Base-by-base conservation (phyloP, 37 sponge, comb jelly and placozoan species). In the Beroe forskalii region DNA sequence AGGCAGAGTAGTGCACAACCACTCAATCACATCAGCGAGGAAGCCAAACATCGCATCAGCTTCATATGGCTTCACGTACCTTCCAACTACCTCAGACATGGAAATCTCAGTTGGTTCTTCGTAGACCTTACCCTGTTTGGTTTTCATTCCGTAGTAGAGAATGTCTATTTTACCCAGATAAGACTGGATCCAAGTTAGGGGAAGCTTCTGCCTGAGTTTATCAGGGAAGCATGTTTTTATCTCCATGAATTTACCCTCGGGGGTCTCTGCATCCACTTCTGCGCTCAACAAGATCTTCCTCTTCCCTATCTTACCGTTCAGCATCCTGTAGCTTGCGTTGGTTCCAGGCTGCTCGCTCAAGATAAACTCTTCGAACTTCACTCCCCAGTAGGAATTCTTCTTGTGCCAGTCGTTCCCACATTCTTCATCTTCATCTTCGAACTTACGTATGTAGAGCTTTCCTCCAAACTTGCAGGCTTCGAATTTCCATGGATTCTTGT, bases 401-500 rank as follows among this genome's bases (percentile, higher is more conserved):
- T 28, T 63, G 9, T 30, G 2, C 66, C 66, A 63, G 14, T 6
- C 66, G n/a, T 63, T 30, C 66, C 66, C 20, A n/a, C n/a, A n/a
- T n/a, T n/a, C n/a, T 19, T 63, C n/a, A 28, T 63, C 66, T 20
- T 63, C 66, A 24, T 63, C 28, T 20, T 63, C 66, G 2, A 63
- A 8, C 25, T 63, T 63, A 23, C 25, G 9, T 24, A 63, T 63
- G 66, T 63, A 63, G 23, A 63, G 2, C 25, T 63, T 63, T 19
- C 66, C 66, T 63, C 25, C 25, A 30, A 28, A 63, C 25, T 63
- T 63, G 25, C 66, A 63, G 20, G 66, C 66, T 63, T 63, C 66
- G 25, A 63, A 63, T 19, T 63, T 63, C 66, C 66, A 63, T 28
- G 66, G 66, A 19, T 63, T 63, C 25, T 63, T 63, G 66, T 63